Evolutionary conservation across 2,113 vertebrate species (phyloP), one percentile per base, ranked within the genome.

Genomic region (Chinchilla lanigera): DNA sequence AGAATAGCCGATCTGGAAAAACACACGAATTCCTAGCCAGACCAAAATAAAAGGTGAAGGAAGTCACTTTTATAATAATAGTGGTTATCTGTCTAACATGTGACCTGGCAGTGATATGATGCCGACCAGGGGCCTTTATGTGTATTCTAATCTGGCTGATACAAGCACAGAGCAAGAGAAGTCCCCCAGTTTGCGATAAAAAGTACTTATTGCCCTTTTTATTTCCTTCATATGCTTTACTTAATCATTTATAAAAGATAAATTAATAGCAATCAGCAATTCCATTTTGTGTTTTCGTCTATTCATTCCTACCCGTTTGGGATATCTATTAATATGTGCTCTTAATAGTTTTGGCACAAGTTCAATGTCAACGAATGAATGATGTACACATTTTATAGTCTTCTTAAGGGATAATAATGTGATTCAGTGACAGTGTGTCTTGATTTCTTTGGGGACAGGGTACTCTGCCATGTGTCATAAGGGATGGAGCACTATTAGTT

Each of bases 61-160:
- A 98, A 99, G 98, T 98, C 83, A 30, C 93, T 98, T 84, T 97
- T 96, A 98, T 98, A 98, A 99, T 99, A 98, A 98, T 95, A 98
- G 98, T 98, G 97, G 98, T 98, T 98, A 98, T 98, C 98, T 98
- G 97, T 99, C 98, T 98, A 99, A 99, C 99, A 99, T 99, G 98
- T 98, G 98, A 98, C 98, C 98, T 99, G 99, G 98, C 98, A 98
- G 96, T 94, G 97, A 96, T 90, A 93, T 0, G 47, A 97, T 11
- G 92, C 86, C 98, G 98, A 98, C 98, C 98, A 98, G 97, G 98
- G 97, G 97, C 97, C 98, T 98, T 98, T 98, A 98, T 92, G 54
- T 96, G 90, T 98, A 97, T 98, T 98, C 98, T 98, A 98, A 99
- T 98, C 97, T 97, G 98, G 97, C 98, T 98, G 95, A 90, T 97